Percentiles rank a stretch among this genome's conserved stretches.
phyloP scores from a whole-genome alignment of 1,140 invertebrate species.

The Elymnias hypermnestra region DNA sequence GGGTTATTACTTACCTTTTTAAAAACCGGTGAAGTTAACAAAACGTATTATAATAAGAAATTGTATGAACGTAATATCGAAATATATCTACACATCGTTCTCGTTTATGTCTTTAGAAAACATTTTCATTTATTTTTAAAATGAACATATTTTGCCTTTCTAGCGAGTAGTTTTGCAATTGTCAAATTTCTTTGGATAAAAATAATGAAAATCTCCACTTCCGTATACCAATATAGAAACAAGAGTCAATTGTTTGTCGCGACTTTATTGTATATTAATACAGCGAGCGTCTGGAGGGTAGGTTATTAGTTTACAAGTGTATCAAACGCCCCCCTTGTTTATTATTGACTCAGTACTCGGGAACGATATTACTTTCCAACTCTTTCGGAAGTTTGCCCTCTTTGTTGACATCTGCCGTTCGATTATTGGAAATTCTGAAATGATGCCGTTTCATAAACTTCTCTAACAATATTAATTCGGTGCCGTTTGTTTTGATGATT shows the following conservation, averaged over 20 bases:
- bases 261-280: slow-evolving; percentile 56
- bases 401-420: slow-evolving; percentile 69
- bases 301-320: slow-evolving; percentile 75
- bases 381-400: slow-evolving; percentile 72
- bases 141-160: too few species aligned
- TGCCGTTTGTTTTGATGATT: slow-evolving; percentile 19
- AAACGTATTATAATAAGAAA: too few species aligned
- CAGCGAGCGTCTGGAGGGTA: slow-evolving; percentile 27
- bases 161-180: too few species aligned
- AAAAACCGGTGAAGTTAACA: too few species aligned
- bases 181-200: too few species aligned
- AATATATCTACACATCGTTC: too few species aligned
- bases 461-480: slow-evolving; percentile 50
- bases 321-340: slow-evolving; percentile 68
- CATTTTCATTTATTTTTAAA: too few species aligned
- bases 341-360: slow-evolving; percentile 63
- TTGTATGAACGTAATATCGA: too few species aligned
- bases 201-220: not conserved
- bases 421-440: slow-evolving; percentile 63
- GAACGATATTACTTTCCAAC: slow-evolving; percentile 72
- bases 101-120: too few species aligned
- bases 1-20: too few species aligned
- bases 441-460: slow-evolving; percentile 50
- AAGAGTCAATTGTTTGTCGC: slow-evolving; percentile 8
- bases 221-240: not conserved